Conservation (phyloP, 1,140 invertebrate species). For the Philopotamus ludificatus region DNA sequence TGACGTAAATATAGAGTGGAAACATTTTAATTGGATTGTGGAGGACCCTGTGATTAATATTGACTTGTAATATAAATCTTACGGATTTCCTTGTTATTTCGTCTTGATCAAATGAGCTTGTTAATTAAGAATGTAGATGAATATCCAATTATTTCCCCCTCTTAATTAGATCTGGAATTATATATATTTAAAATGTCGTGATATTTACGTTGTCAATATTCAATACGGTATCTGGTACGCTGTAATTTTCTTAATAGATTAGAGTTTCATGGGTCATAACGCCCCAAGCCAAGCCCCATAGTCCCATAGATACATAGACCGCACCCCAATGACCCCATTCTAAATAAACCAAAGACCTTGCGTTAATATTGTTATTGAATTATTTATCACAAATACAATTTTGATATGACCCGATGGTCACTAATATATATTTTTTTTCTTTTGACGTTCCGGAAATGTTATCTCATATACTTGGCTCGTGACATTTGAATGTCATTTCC, state of each 20-base stretch:
- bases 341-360: background rate
- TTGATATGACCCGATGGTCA: too few species aligned
- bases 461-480: too few species aligned
- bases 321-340: background rate
- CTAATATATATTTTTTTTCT: too few species aligned
- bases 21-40: slow-evolving; percentile 24
- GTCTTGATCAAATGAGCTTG: slow-evolving; percentile 17
- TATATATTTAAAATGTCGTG: too few species aligned
- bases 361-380: too few species aligned
- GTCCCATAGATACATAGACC: background rate
- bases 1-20: slow-evolving; percentile 17
- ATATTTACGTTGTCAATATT: too few species aligned
- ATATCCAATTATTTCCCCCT: too few species aligned
- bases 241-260: background rate
- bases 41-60: slow-evolving; percentile 10
- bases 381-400: too few species aligned
- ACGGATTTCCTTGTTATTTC: background rate
- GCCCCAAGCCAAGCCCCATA: background rate
- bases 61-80: slow-evolving; percentile 19
- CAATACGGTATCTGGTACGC: background rate
- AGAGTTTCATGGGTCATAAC: background rate
- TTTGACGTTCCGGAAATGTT: slow-evolving; percentile 5
- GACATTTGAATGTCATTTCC: slow-evolving; percentile 25
- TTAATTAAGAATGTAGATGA: background rate
- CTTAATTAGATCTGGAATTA: too few species aligned